phyloP scores from a whole-genome alignment of 1,140 invertebrate genomes.

The Melanaphis sacchari region DNA sequence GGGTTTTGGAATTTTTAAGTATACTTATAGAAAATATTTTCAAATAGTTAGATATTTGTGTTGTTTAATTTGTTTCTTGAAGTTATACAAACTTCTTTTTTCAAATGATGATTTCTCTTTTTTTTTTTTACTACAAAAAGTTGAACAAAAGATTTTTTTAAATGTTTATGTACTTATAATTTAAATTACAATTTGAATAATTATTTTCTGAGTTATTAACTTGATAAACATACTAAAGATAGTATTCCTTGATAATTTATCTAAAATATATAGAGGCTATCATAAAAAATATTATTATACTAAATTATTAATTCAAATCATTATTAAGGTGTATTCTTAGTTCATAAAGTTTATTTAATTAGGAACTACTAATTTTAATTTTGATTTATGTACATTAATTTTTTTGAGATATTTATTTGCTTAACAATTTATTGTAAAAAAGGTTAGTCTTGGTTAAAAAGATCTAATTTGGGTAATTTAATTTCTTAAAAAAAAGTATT shows the following conservation, averaged over 20 bases:
- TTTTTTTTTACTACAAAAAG: not conserved
- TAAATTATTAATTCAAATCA: too few relatives aligned
- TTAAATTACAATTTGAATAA: not conserved
- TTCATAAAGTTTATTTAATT: not conserved
- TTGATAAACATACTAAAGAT: not conserved
- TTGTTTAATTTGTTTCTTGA: too few relatives aligned
- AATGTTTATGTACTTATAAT: too few relatives aligned
- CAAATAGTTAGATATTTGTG: too few relatives aligned
- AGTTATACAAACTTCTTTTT: not conserved
- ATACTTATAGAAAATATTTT: too few relatives aligned
- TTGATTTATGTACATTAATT: not conserved
- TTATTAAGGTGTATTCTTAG: too few relatives aligned
- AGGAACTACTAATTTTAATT: not conserved
- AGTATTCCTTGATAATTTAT: not conserved
- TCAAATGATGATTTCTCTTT: too few relatives aligned
- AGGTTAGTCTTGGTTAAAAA: not conserved
- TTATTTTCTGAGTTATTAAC: not conserved
- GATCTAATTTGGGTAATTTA: too few relatives aligned
- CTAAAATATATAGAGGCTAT: not conserved
- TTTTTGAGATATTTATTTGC: not conserved
- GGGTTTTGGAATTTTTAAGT: too few relatives aligned
- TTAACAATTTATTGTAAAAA: not conserved
- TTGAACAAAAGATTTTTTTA: not conserved
- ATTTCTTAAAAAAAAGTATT: not conserved
- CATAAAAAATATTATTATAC: too few relatives aligned